These are phyloP conservation scores for Ferrisia virgata DNA, from an alignment of 2,888 invertebrate genomes.

Conservation along the genomic window DNA sequence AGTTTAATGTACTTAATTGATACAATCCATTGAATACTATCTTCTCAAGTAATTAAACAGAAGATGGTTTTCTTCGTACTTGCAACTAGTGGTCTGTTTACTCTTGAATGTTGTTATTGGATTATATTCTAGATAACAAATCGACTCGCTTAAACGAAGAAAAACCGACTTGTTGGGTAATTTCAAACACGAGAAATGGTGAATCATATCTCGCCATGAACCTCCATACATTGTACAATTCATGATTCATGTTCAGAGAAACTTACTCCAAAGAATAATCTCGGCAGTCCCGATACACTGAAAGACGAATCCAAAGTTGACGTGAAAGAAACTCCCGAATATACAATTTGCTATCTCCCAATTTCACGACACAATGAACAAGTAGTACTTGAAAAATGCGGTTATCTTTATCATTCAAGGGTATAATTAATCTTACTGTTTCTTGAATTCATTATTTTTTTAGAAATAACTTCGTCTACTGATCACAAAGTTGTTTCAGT, in stretches of 20 bases:
- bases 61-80: no score
- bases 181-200: not conserved
- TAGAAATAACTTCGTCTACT: no score
- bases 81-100: no score
- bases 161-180: not conserved
- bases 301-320: not conserved
- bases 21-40: no score
- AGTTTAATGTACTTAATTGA: no score
- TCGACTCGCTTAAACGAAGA: not conserved
- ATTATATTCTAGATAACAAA: not conserved
- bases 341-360: slow-evolving; percentile 5
- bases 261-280: not conserved
- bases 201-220: not conserved
- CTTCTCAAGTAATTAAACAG: no score
- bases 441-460: no score
- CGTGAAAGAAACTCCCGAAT: not conserved
- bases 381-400: slow-evolving; percentile 11
- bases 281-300: not conserved
- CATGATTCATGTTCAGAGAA: not conserved
- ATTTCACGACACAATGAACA: not conserved
- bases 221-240: no score
- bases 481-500: no score
- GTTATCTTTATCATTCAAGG: slow-evolving; percentile 17
- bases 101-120: no score
- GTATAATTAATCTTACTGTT: no score